Percentiles rank a stretch among this genome's conserved stretches.
Conservation (phyloP, 2,113 vertebrate genomes). For the Pelodiscus sinensis region DNA sequence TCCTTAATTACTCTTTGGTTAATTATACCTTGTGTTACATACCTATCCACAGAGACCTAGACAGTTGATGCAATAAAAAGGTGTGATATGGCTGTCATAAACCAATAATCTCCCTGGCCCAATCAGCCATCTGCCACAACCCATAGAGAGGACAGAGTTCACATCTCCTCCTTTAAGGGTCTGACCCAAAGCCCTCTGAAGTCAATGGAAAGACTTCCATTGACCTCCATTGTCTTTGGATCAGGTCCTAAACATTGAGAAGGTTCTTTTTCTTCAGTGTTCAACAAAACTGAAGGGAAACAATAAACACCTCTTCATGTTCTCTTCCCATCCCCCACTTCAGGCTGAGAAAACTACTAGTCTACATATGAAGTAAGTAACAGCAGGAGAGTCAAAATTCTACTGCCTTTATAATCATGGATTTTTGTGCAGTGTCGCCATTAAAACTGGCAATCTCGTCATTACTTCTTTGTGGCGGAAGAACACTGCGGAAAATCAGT, state of each 20-base stretch:
- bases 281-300: not conserved
- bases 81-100: not conserved
- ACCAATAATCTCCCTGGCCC: not conserved
- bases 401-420: too few relatives aligned
- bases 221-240: not conserved
- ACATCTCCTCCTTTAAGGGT: not conserved
- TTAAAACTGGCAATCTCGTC: not conserved
- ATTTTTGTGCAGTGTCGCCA: not conserved
- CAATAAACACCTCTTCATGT: not conserved
- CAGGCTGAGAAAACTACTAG: not conserved
- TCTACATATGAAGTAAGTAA: too few relatives aligned
- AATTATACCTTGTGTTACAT: not conserved
- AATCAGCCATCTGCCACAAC: not conserved
- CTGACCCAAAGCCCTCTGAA: not conserved
- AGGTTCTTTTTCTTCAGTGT: not conserved
- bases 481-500: not conserved
- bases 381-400: too few relatives aligned
- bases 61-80: not conserved
- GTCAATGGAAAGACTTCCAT: not conserved
- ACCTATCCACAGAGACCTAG: not conserved
- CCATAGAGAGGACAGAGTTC: not conserved
- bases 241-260: not conserved
- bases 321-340: not conserved
- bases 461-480: slow-evolving; percentile 3
- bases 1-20: not conserved